Base-by-base conservation (phyloP, 2,888 invertebrate genomes). In the Hyles lineata region DNA sequence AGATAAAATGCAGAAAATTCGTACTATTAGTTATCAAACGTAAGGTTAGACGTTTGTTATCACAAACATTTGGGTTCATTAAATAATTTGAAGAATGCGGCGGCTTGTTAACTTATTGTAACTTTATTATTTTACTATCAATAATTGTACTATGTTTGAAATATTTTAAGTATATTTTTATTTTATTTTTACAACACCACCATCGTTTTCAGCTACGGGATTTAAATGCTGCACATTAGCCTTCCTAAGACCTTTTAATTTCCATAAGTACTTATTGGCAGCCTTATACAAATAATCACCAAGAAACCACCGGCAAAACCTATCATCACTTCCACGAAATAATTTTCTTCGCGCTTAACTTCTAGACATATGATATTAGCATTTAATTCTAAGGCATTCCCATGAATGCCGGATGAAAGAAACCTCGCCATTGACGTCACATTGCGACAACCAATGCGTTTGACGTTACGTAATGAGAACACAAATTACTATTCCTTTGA, bases 391-490 rank as follows among this genome's bases (percentile, higher is more conserved):
- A 58, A 23, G 58, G 21, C 21, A 70, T 70, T 43, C 63, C 70
- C 32, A 61, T 17, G 55, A 55, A 55, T 71, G 61, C 71, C 74
- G 71, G 75, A 72, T 73, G 67, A 70, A 73, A 72, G 73, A 75
- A 72, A 73, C 73, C 74, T 75, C 72, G 74, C 74, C 76, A 76
- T 76, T 63, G 75, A 72, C 72, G 70, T 61, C 73, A 71, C 29
- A 73, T 75, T 73, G 72, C 75, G 72, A 72, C 69, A 52, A 50
- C 29, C 72, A 72, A 70, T 75, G 76, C 71, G 72, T 72, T 75
- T 82, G 82, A 81, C 82, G 74, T 82, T 72, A 74, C 74, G 71
- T 84, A 82, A 82, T 78, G 75, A 84, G 82, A 79, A 63, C 60
- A 35, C 32, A 70, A 70, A 70, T 70, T 61, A 70, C 55, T 55